Evolutionary conservation across 2,113 vertebrate species (phyloP).

Genomic region (Scopus umbretta): DNA sequence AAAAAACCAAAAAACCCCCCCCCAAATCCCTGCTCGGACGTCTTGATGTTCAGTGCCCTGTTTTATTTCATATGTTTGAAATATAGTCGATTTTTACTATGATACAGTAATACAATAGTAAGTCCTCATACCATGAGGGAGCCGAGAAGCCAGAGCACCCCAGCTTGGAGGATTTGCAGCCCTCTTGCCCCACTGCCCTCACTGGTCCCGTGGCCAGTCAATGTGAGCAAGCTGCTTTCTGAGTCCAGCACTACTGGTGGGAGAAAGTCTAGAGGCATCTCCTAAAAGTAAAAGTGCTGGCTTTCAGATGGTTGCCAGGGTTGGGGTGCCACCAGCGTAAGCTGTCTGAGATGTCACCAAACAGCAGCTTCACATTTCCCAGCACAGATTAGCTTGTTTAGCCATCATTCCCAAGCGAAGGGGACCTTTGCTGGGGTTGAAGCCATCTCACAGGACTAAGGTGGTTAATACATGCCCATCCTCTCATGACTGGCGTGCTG

Average conservation of each 20-base stretch:
- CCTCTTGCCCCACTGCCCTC: neutral
- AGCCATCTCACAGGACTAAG: neutral
- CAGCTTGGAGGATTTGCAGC: constrained; percentile 2
- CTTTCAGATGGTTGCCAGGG: neutral
- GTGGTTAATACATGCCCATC: neutral
- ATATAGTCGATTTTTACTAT: neutral
- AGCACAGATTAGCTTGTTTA: neutral
- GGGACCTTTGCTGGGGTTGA: neutral
- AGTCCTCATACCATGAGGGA: neutral
- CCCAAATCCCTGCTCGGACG: neutral
- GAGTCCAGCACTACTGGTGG: constrained; percentile 6
- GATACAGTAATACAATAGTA: neutral
- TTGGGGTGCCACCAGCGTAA: neutral
- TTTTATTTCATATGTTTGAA: neutral
- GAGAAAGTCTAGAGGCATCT: constrained; percentile 26
- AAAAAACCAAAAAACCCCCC: too few relatives aligned
- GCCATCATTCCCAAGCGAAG: neutral
- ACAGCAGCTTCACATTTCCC: neutral
- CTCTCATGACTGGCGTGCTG: neutral
- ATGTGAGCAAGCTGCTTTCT: neutral
- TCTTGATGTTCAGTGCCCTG: neutral
- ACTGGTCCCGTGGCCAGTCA: neutral
- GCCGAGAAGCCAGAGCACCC: neutral
- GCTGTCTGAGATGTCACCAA: neutral
- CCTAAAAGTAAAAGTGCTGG: neutral